phyloP scores from a whole-genome alignment of 2,113 vertebrate genomes.

The Eptesicus fuscus region DNA sequence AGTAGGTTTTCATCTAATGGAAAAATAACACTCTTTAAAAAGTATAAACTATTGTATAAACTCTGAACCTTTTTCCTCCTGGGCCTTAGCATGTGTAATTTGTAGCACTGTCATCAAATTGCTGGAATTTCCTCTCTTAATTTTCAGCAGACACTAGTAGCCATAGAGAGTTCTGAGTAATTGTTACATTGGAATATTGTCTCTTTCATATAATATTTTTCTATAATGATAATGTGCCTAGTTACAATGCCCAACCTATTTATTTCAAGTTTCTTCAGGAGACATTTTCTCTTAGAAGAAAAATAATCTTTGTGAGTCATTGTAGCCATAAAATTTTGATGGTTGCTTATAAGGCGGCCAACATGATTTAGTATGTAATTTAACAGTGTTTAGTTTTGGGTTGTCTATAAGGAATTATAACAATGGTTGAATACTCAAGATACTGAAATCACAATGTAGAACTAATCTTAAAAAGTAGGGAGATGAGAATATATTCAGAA shows the following conservation, averaged over 20 bases:
- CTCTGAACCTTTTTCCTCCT: neutral
- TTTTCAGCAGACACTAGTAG: neutral
- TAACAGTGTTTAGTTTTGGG: neutral
- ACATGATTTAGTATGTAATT: neutral
- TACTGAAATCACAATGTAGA: neutral
- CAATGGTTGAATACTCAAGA: neutral
- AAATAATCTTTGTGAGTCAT: neutral
- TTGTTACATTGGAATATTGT: neutral
- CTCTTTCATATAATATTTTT: neutral
- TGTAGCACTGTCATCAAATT: neutral
- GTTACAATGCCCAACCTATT: neutral
- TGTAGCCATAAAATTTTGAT: neutral
- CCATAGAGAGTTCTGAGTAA: neutral
- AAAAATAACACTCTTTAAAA: conserved; percentile 28
- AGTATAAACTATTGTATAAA: neutral
- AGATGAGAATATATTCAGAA: neutral
- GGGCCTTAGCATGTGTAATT: neutral
- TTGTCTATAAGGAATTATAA: neutral
- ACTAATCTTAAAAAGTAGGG: neutral
- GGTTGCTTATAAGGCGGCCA: neutral
- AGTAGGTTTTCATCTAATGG: conserved; percentile 3
- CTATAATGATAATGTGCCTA: neutral
- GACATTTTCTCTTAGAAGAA: neutral
- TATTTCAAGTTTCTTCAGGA: neutral
- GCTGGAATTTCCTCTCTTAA: neutral